phyloP scores from a whole-genome alignment of 2,888 invertebrate species.

The Lasioglossum lativentre region DNA sequence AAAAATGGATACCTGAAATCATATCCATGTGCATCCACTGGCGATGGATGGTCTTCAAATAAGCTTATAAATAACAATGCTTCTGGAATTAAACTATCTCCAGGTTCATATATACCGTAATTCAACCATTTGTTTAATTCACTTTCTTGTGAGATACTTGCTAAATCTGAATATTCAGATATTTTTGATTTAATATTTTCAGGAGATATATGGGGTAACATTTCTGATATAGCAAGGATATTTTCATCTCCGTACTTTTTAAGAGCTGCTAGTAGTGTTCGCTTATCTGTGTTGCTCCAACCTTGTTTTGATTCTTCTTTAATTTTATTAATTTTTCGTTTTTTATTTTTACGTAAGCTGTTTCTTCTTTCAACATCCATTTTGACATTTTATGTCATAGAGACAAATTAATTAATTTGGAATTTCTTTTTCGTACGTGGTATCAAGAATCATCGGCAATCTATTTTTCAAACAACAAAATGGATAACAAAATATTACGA shows the following conservation, averaged over 20 bases:
- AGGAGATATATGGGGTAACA: constrained; percentile 71
- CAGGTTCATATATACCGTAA: constrained; percentile 69
- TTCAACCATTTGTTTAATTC: constrained; percentile 73
- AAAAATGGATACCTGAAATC: constrained; percentile 59
- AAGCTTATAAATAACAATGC: constrained; percentile 77
- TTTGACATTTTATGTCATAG: neutral
- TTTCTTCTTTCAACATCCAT: constrained; percentile 19
- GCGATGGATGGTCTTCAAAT: constrained; percentile 77
- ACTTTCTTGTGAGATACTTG: constrained; percentile 55
- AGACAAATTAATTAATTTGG: too few relatives aligned
- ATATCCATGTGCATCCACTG: constrained; percentile 24
- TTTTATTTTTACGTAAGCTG: neutral
- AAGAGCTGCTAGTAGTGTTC: constrained; percentile 73
- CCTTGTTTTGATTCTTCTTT: neutral
- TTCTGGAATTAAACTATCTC: constrained; percentile 72
- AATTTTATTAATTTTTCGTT: neutral
- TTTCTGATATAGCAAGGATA: constrained; percentile 66
- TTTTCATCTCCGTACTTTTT: constrained; percentile 75
- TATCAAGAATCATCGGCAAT: neutral
- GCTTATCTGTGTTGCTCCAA: constrained; percentile 70
- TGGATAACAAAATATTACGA: neutral
- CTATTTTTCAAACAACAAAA: neutral
- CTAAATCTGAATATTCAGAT: constrained; percentile 68
- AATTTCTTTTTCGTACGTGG: neutral
- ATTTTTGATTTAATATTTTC: constrained; percentile 73